Evolutionary conservation across 2,113 vertebrate species (phyloP).

Genomic region (Proteles cristata): DNA sequence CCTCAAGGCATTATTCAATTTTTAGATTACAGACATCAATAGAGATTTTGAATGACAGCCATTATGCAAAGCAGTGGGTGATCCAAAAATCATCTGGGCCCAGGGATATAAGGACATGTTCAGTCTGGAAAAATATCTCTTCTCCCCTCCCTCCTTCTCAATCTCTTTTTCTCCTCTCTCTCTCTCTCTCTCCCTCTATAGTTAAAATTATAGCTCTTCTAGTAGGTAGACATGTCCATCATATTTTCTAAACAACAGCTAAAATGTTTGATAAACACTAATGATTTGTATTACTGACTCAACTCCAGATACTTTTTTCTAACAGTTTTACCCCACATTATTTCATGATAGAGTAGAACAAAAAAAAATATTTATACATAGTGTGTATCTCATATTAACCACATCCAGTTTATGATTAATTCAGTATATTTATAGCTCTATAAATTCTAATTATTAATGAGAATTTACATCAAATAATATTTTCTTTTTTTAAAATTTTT

Average conservation of each 20-base stretch:
- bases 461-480: not conserved
- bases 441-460: not conserved
- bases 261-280: not conserved
- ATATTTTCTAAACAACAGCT: not conserved
- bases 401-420: not conserved
- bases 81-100: not conserved
- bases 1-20: not conserved
- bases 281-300: not conserved
- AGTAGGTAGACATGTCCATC: not conserved
- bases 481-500: not conserved
- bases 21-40: not conserved
- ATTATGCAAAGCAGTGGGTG: not conserved
- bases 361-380: not conserved
- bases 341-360: not conserved
- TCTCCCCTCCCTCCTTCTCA: rapidly evolving
- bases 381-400: not conserved
- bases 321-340: not conserved
- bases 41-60: not conserved
- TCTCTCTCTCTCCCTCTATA: not conserved
- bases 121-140: not conserved
- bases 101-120: not conserved
- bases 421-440: not conserved
- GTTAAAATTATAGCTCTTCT: not conserved
- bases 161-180: too few relatives aligned
- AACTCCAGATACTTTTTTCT: not conserved